Base-by-base conservation (phyloP, 2,888 invertebrate species). In the Lobophora halterata region DNA sequence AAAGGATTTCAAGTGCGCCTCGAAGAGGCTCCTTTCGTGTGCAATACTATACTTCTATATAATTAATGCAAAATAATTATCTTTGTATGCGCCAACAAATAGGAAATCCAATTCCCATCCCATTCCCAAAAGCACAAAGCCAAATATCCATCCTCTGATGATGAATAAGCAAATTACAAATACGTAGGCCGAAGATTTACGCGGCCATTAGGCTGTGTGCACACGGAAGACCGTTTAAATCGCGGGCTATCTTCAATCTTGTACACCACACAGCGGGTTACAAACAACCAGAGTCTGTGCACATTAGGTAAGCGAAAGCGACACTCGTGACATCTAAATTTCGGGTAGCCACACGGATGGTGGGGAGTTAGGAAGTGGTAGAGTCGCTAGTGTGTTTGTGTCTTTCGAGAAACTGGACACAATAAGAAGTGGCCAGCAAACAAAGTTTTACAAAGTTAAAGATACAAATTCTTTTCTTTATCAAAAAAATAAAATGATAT, bases 271-370 rank as follows among this genome's bases (percentile, higher is more conserved):
- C 76, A 69, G 71, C 82, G 61, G 70, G 71, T 82, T 74, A 82
- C 83, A 82, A 85, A 85, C 81, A 81, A 80, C 83, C 72, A 77
- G 70, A 37, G 44, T 36, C 35, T 63, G 71, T 63, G 63, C 67
- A 65, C 66, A 63, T 73, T 70, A 76, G 79, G 79, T 79, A 81
- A 79, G 71, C 58, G 75, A 77, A 80, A 79, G 79, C 81, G 68
- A 67, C 69, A 72, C 74, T 79, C 77, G 83, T 85, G 81, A 85
- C 86, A 85, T 80, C 86, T 86, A 86, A 86, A 86, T 86, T 86
- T 86, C 73, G 85, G 83, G 65, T 70, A 80, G 79, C 80, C 81
- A 52, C 81, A 79, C 63, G 65, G 60, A 61, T 60, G 60, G 63
- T 14, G 37, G 20, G 30, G 33, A 26, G 49, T 31, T 35, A 18